Evolutionary conservation across 2,888 invertebrate species (phyloP), one percentile per base, ranked within the genome.

Genomic region (Phytoseiulus persimilis): DNA sequence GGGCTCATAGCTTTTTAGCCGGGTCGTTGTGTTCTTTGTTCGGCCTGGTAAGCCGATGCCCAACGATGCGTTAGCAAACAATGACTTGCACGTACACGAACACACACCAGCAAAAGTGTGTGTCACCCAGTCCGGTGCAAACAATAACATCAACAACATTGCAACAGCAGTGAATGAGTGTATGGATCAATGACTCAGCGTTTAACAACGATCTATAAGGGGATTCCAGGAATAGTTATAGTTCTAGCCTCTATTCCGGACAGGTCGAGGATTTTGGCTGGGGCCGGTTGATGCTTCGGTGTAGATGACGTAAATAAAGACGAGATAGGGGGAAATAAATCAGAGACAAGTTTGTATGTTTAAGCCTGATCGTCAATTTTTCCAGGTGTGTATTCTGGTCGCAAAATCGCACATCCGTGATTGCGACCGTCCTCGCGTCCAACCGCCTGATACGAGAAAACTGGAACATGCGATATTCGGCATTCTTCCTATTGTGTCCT

Each of bases 381-480:
- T 87, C 31, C 87, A 87, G 87, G 87, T 87, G 87, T 33, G 87
- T 87, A 33, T 87, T 87, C 31, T 87, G 87, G 87, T 87, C 87
- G 45, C 39, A 33, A 87, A 87, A 87, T 32, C 87, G 87, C 87
- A 87, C 87, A 87, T 87, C 87, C 23, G 32, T 90, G 9, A 90
- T 91, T 14, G 90, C 91, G 14, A 90, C 90, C 0, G 91, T 92
- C 14, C 90, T 90, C 23, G 91, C 91, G 23, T 90, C 90, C 91
- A 93, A 93, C 65, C 92, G 92, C 95, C 95, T 96, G 2, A 97
- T 97, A 90, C 94, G 97, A 32, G 97, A 97, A 92, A 97, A 97
- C 92, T 97, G 97, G 97, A 97, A 96, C 92, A 93, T 97, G 39
- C 96, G 96, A 92, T 97, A 96, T 91, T 92, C 92, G 84, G 97